Percentiles rank a stretch among this genome's conserved stretches.
Evolutionary conservation across 2,797 vertebrate genomes (phyloP).

Genomic region (Ataeniobius toweri): DNA sequence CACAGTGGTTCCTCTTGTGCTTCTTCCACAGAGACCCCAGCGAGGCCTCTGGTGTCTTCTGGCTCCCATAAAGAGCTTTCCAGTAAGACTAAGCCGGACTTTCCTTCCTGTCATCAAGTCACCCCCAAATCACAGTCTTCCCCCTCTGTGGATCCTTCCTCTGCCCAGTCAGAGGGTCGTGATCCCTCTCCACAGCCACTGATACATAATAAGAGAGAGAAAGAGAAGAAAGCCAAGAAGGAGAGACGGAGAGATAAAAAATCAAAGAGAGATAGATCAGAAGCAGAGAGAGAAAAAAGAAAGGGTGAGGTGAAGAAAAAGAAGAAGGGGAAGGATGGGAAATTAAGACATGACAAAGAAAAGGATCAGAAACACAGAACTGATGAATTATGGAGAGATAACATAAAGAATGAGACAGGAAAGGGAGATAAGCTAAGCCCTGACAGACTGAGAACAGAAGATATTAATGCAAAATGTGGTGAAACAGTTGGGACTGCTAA

Average conservation of each 20-base stretch:
- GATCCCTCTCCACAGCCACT: conserved; percentile 37
- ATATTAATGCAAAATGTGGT: conserved; percentile 44
- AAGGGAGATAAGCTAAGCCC: conserved; percentile 59
- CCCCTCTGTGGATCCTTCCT: conserved; percentile 39
- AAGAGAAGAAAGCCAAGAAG: conserved; percentile 71
- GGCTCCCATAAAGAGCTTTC: conserved; percentile 56
- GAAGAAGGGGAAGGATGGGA: conserved; percentile 70
- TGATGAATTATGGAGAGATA: conserved; percentile 54
- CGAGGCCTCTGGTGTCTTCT: conserved; percentile 50
- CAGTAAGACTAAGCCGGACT: conserved; percentile 52
- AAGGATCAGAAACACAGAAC: conserved; percentile 53
- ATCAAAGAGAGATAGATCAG: conserved; percentile 55
- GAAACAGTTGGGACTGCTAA: conserved; percentile 45
- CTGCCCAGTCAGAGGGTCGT: conserved; percentile 48
- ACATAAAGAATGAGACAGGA: conserved; percentile 52
- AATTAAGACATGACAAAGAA: conserved; percentile 58
- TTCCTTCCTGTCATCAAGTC: conserved; percentile 54
- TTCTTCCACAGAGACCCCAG: conserved; percentile 50
- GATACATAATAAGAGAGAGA: conserved; percentile 55
- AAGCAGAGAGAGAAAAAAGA: conserved; percentile 49
- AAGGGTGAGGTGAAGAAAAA: conserved; percentile 66
- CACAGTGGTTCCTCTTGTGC: conserved; percentile 47
- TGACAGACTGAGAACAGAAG: conserved; percentile 59
- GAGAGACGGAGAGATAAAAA: conserved; percentile 71
- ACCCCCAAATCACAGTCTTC: conserved; percentile 58